phyloP scores from a whole-genome alignment of 2,888 invertebrate species.

The Drosophila yooni region DNA sequence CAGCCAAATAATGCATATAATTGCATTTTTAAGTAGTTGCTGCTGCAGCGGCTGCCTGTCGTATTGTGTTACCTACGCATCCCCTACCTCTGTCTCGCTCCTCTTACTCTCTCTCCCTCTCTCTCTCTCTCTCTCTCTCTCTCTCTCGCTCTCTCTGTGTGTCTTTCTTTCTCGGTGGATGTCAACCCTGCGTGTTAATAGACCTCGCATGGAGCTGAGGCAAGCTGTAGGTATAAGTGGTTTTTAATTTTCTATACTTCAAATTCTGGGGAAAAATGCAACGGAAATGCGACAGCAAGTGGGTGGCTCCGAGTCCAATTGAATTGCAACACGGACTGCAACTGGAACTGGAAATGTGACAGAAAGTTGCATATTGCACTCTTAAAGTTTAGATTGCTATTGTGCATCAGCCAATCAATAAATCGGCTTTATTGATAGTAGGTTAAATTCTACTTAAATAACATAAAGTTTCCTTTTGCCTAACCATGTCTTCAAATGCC shows the following conservation, averaged over 20 bases:
- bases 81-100: neutral
- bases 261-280: slow-evolving; percentile 64
- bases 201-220: slow-evolving; percentile 33
- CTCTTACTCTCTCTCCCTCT: neutral
- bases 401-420: neutral
- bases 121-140: neutral
- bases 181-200: slow-evolving; percentile 62
- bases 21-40: slow-evolving; percentile 82
- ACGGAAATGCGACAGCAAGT: slow-evolving; percentile 74
- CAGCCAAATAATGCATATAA: slow-evolving; percentile 78
- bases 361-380: neutral
- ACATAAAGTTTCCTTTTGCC: neutral
- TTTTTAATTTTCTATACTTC: slow-evolving; percentile 73
- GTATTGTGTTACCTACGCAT: slow-evolving; percentile 72
- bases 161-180: slow-evolving; percentile 10
- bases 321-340: slow-evolving; percentile 15
- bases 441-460: neutral
- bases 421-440: neutral
- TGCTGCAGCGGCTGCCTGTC: slow-evolving; percentile 50
- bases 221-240: slow-evolving; percentile 55
- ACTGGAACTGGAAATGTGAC: neutral
- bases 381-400: neutral
- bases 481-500: neutral
- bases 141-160: neutral
- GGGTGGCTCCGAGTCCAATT: slow-evolving; percentile 66